Base-by-base conservation (phyloP, 2,113 vertebrate species). In the Sorex araneus region DNA sequence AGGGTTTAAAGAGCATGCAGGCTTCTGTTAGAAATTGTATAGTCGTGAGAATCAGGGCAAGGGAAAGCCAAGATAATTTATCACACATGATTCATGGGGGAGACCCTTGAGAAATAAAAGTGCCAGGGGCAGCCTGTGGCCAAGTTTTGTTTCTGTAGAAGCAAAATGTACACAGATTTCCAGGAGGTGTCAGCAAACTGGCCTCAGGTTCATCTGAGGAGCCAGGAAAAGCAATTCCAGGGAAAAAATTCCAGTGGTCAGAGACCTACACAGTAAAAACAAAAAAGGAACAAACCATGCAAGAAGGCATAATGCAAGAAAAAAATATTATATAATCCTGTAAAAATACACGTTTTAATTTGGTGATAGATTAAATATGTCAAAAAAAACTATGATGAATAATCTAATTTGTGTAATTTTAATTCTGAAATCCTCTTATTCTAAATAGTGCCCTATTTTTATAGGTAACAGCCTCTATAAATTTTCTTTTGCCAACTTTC, bases 381-480 rank as follows among this genome's bases (percentile, higher is more conserved):
- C 64, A 82, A 43, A 6, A 9, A 10, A 47, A 4, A 23, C 50
- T 63, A 43, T 18, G 34, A 40, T 13, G 27, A 23, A 64, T 64
- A 27, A 64, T 64, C 1, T 64, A 27, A 79, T 25, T 32, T 69
- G 11, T 45, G 13, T 75, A 4, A 50, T 73, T 80, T 86, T 27
- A 81, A 69, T 83, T 86, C 32, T 90, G 50, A 79, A 67, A 34
- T 74, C 11, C 6, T 18, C 67, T 75, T 78, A 57, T 50, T 60
- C n/a, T 8, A 73, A 94, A 54, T 9, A 77, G 75, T 40, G 57
- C 40, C 71, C 43, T 63, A 34, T 28, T 70, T 89, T 85, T 50
- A 67, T 12, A 75, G 19, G 50, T 13, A 76, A 60, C 4, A 45
- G 12, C 4, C 36, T 69, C 78, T 57, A 82, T 57, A 82, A 30